These are phyloP conservation scores for Orthosia gracilis DNA, from an alignment of 2,888 invertebrate genomes.

Conservation along the genomic window DNA sequence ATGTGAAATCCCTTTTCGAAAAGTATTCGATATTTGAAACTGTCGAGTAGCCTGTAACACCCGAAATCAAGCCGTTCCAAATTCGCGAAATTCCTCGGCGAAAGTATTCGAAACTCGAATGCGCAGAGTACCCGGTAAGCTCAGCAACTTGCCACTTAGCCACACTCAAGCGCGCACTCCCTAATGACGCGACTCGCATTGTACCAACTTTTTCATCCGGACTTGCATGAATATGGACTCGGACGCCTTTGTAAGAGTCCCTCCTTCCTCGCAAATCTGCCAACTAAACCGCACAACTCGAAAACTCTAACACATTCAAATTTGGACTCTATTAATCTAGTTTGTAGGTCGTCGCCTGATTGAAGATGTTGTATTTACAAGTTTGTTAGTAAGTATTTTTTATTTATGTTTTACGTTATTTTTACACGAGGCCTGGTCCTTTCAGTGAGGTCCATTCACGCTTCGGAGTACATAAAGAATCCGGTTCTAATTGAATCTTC, in stretches of 20 bases:
- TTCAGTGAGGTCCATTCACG: conserved; percentile 76
- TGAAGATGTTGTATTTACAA: conserved; percentile 25
- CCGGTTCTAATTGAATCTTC: conserved; percentile 72
- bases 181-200: conserved; percentile 82
- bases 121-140: conserved; percentile 59
- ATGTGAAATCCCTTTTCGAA: conserved; percentile 35
- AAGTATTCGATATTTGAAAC: conserved; percentile 22
- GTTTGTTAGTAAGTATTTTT: conserved; percentile 62
- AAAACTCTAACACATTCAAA: conserved; percentile 11
- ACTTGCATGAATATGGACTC: conserved; percentile 80
- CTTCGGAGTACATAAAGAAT: conserved; percentile 70
- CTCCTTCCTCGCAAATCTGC: conserved; percentile 67
- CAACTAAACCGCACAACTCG: conserved; percentile 21
- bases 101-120: conserved; percentile 60
- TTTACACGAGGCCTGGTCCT: conserved; percentile 73
- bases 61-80: conserved; percentile 37
- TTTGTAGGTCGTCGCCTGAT: background rate
- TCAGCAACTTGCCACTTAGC: conserved; percentile 80
- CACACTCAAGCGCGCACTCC: conserved; percentile 70
- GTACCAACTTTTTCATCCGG: conserved; percentile 82
- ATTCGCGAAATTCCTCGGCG: conserved; percentile 49
- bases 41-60: conserved; percentile 35
- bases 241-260: conserved; percentile 74
- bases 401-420: conserved; percentile 79
- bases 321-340: conserved; percentile 17